A percentile compares a stretch with the other conserved stretches of the same genome.
phyloP scores from a whole-genome alignment of 2,888 invertebrate genomes.

The Stenodera caucasica region DNA sequence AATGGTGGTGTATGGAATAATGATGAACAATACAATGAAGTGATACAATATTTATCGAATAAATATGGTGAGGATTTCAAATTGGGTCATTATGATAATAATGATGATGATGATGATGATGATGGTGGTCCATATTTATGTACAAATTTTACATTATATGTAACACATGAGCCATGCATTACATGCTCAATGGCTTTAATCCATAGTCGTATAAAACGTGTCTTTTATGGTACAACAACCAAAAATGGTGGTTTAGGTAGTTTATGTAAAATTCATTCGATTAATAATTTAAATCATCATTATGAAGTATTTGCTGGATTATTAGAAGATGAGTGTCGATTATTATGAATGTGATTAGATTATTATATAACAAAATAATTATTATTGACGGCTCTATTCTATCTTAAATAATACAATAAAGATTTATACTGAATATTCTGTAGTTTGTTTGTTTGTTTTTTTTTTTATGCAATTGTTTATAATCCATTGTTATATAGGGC shows the following conservation, averaged over 20 bases:
- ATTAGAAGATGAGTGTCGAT: conserved; percentile 54
- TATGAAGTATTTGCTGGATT: conserved; percentile 81
- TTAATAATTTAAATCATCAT: conserved; percentile 84
- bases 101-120: conserved; percentile 54
- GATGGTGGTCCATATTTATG: conserved; percentile 75
- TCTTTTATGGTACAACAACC: conserved; percentile 71
- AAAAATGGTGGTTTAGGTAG: conserved; percentile 72
- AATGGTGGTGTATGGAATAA: conserved; percentile 72
- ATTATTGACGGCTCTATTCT: no score
- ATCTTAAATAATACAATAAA: no score
- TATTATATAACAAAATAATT: no score
- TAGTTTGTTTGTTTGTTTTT: no score
- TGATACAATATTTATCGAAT: conserved; percentile 46
- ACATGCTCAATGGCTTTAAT: conserved; percentile 96
- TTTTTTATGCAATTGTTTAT: no score
- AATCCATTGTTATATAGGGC: no score
- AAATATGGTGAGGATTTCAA: conserved; percentile 53
- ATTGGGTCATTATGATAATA: conserved; percentile 28
- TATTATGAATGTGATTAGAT: neutral
- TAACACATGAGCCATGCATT: conserved; percentile 84
- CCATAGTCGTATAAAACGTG: conserved; percentile 81
- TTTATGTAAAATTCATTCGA: conserved; percentile 73
- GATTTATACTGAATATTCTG: no score
- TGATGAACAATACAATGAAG: conserved; percentile 34
- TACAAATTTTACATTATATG: conserved; percentile 84